phyloP scores from a whole-genome alignment of 1,140 invertebrate species.

The Phocides pigmalion region DNA sequence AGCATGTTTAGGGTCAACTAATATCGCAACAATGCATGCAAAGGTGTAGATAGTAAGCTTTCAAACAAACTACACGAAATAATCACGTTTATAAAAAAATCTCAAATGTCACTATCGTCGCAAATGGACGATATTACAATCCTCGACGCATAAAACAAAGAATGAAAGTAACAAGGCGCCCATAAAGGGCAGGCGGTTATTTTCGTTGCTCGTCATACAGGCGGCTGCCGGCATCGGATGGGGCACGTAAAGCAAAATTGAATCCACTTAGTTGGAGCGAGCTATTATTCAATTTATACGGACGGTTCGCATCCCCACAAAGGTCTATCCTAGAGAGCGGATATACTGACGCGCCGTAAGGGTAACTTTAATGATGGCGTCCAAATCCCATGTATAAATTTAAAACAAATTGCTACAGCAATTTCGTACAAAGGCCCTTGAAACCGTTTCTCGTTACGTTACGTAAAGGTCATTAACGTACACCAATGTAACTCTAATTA shows the following conservation, averaged over 20 bases:
- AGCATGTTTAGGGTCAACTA: too few relatives aligned
- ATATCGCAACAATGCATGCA: too few relatives aligned
- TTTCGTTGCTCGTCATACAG: slow-evolving; percentile 24
- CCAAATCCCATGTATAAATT: background rate
- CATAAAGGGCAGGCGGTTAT: slow-evolving; percentile 14
- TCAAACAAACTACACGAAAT: too few relatives aligned
- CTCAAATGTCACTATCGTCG: too few relatives aligned
- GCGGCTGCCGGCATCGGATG: slow-evolving; percentile 42
- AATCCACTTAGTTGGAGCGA: slow-evolving; percentile 68
- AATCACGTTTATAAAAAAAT: too few relatives aligned
- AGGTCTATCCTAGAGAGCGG: slow-evolving; percentile 35
- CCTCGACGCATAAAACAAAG: slow-evolving; percentile 1
- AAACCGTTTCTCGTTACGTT: background rate
- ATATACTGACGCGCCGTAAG: slow-evolving; percentile 34
- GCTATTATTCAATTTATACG: slow-evolving; percentile 76
- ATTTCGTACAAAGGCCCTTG: background rate
- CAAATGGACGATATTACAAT: too few relatives aligned
- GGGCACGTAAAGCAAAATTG: slow-evolving; percentile 68
- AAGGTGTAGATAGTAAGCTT: too few relatives aligned
- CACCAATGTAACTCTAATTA: background rate
- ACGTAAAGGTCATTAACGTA: slow-evolving; percentile 15
- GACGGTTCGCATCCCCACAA: slow-evolving; percentile 49
- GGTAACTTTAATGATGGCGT: slow-evolving; percentile 8
- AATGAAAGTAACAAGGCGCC: slow-evolving; percentile 22
- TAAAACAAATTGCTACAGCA: background rate